phyloP scores from a whole-genome alignment of 64 coral and sea anemone genomes.

The Stylophora pistillata region DNA sequence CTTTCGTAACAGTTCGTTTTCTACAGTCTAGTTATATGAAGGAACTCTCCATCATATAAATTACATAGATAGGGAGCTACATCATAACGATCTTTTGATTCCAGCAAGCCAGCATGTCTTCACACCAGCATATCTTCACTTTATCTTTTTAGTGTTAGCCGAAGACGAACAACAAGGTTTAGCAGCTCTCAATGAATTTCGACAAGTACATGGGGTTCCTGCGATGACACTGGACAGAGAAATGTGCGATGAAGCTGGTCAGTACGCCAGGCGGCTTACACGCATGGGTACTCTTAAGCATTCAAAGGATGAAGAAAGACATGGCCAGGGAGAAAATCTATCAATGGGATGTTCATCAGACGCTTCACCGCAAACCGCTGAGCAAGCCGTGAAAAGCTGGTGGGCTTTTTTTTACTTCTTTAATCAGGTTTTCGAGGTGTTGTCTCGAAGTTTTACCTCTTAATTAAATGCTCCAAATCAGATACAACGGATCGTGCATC shows the following conservation, averaged over 20 bases:
- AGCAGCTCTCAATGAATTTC: slow-evolving; percentile 61
- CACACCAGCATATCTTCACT: neutral
- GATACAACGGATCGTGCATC: no score
- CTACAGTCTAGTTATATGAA: no score
- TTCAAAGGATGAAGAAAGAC: neutral
- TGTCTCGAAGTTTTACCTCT: no score
- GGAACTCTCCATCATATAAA: no score
- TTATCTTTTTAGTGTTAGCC: neutral
- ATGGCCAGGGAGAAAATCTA: slow-evolving; percentile 49
- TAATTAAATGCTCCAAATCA: no score
- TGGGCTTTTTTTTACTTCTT: neutral
- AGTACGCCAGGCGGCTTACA: slow-evolving; percentile 36
- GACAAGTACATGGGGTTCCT: slow-evolving; percentile 40
- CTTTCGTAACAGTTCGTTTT: no score
- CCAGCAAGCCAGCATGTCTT: neutral
- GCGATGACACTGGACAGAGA: slow-evolving; percentile 43
- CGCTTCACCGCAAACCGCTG: neutral
- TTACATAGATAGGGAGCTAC: no score
- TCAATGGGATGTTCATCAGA: slow-evolving; percentile 20
- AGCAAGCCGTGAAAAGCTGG: slow-evolving; percentile 47
- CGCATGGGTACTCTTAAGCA: slow-evolving; percentile 9
- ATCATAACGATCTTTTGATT: no score
- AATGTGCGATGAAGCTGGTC: slow-evolving; percentile 55
- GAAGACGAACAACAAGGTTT: slow-evolving; percentile 41
- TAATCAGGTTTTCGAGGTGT: no score